Evolutionary conservation across 2,113 vertebrate genomes (phyloP), one percentile per base, ranked within the genome.

Genomic region (Rallus limicola): DNA sequence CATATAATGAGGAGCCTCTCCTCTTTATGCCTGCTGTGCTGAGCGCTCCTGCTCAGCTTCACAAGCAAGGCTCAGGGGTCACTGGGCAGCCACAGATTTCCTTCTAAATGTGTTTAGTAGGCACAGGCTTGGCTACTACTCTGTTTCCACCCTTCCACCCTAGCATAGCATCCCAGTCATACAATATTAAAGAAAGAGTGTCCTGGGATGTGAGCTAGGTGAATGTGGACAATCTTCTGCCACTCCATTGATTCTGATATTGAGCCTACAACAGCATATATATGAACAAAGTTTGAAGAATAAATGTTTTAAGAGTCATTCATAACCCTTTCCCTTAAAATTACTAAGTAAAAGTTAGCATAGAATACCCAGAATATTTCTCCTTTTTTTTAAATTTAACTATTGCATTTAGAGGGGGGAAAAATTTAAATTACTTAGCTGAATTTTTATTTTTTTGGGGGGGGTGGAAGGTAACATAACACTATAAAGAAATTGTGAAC

Each of bases 1-100:
- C 1, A 0, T 6, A 14, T 68, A 16, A 46, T 26, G 31, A 68
- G 12, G 2, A 36, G 3, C 46, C 3, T 63, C 11, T 7, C 4
- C 5, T 82, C n/a, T 38, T 63, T 15, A 10, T 31, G 14, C 16
- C 26, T 1, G 1, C 11, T 79, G 7, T 68, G 23, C 46, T 67
- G 36, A 16, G 8, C 18, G 44, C 9, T 13, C 38, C 26, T 28
- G 8, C 4, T 53, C 25, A 52, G 50, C 50, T 72, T 34, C 20
- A n/a, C 8, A 36, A 72, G 8, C 6, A n/a, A 72, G 8, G 15
- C 13, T 20, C 24, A 50, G 3, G 8, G 7, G 7, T 33, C 18
- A 28, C 29, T 17, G n/a, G 13, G 7, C 17, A 46, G 7, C 42
- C 17, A 4, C 13, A 8, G 2, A 15, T 58, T 82, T 70, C 5